A percentile compares a stretch with the other conserved stretches of the same genome.
Evolutionary conservation across 2,888 invertebrate genomes (phyloP).

Genomic region (Lasioglossum lativentre): DNA sequence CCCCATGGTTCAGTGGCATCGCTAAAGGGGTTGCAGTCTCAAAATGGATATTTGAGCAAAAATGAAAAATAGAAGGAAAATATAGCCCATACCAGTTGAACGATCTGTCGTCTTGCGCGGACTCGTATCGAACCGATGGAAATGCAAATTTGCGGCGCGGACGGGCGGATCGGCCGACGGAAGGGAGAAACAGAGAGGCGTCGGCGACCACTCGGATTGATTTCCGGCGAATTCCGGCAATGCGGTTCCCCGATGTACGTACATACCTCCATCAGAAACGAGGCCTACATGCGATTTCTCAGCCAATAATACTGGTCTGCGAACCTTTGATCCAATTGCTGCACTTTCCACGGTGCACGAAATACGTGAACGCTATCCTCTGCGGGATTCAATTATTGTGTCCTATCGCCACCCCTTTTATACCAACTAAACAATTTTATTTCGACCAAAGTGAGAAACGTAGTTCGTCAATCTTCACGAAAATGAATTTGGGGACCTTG

Average conservation of each 20-base stretch:
- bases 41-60: not conserved
- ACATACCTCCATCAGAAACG: slow-evolving; percentile 28
- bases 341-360: not conserved
- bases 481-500: too few species aligned
- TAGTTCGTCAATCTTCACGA: too few species aligned
- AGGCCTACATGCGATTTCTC: slow-evolving; percentile 4
- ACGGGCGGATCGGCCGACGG: slow-evolving; percentile 27
- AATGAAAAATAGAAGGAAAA: slow-evolving; percentile 13
- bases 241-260: slow-evolving; percentile 28
- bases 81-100: slow-evolving; percentile 3
- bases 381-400: not conserved
- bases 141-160: slow-evolving; percentile 59
- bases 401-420: not conserved
- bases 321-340: not conserved
- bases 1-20: not conserved
- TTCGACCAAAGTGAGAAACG: not conserved
- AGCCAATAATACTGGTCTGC: not conserved
- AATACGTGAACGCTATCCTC: not conserved
- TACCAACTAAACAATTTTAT: not conserved
- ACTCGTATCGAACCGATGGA: slow-evolving; percentile 59
- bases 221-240: slow-evolving; percentile 49
- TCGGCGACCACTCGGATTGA: slow-evolving; percentile 59
- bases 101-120: slow-evolving; percentile 45
- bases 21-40: not conserved
- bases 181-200: slow-evolving; percentile 34